These are phyloP conservation scores for Cantharis rufa DNA, from an alignment of 2,888 invertebrate genomes.

Conservation along the genomic window DNA sequence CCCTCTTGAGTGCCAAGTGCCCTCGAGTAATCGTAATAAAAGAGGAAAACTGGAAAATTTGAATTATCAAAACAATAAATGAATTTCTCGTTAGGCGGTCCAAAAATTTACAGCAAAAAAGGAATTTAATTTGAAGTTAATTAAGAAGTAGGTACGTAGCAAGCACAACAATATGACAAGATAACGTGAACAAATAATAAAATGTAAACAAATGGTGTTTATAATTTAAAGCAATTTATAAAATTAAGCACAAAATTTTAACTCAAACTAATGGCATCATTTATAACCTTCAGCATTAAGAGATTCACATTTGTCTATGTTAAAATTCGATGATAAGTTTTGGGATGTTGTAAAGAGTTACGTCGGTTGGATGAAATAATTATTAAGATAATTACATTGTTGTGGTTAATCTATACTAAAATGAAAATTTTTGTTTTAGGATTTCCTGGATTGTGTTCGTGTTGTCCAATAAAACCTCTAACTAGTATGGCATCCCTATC, in stretches of 20 bases:
- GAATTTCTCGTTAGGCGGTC: background rate
- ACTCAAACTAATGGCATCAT: conserved; percentile 8
- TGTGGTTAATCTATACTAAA: background rate
- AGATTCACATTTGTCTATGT: conserved; percentile 9
- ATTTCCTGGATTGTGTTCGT: conserved; percentile 79
- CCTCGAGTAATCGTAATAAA: background rate
- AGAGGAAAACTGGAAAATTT: background rate
- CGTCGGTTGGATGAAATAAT: background rate
- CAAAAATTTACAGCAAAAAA: background rate
- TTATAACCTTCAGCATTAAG: conserved; percentile 14
- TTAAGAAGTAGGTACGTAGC: background rate
- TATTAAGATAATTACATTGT: background rate
- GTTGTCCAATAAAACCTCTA: conserved; percentile 73
- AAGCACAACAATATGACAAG: background rate
- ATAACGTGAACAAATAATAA: conserved; percentile 5
- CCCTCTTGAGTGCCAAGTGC: background rate
- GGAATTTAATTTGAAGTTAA: background rate
- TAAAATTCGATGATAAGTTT: conserved; percentile 5
- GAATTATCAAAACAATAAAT: background rate
- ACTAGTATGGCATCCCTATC: conserved; percentile 42
- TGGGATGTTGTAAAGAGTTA: conserved; percentile 3
- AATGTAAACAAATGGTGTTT: conserved; percentile 6
- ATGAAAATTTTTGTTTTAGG: conserved; percentile 55
- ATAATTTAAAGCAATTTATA: conserved; percentile 6
- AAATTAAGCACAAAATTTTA: conserved; percentile 16